Base-by-base conservation (phyloP, 2,888 invertebrate species). In the Heliconius cydno region DNA sequence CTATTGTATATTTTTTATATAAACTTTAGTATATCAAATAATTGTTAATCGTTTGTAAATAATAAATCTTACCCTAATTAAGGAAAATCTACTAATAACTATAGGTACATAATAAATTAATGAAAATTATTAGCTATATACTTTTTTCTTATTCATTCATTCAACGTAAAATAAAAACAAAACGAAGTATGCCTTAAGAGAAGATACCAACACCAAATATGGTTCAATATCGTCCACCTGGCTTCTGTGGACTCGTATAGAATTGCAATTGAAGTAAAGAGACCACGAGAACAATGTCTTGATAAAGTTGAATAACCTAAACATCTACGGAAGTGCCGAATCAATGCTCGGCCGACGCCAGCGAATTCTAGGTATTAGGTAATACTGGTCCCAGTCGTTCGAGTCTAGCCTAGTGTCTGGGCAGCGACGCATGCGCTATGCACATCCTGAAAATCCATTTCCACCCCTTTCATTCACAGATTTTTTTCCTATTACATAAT, bases 341-440 rank as follows among this genome's bases (percentile, higher is more conserved):
- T 57, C 34, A 34, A 60, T 34, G 15, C 19, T 52, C 13, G 1
- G 7, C 22, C 5, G 30, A 57, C 30, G 19, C 46, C 10, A 28
- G 13, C 5, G n/a, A 57, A 57, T 34, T 57, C 72, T 73, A 34
- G 34, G n/a, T 57, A 60, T 57, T 73, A 73, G 72, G 57, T 73
- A 73, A 73, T 60, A 2, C n/a, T 57, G 72, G 25, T 7, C 34
- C n/a, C 30, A 30, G 72, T 70, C 70, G 30, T 72, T 79, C 12
- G 60, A 74, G 63, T 74, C 77, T 71, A 34, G 66, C 4, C 25
- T 46, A 46, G 57, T 73, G 68, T 75, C 77, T 77, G 71, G 63
- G 34, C 15, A 41, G 52, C 52, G 2, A 52, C 82, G 82, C 82
- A 80, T 80, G 82, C 82, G 82, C 78, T 30, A 28, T 75, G 15